These are phyloP conservation scores for Orchestia grillus DNA, from an alignment of 1,140 invertebrate genomes.

Conservation along the genomic window DNA sequence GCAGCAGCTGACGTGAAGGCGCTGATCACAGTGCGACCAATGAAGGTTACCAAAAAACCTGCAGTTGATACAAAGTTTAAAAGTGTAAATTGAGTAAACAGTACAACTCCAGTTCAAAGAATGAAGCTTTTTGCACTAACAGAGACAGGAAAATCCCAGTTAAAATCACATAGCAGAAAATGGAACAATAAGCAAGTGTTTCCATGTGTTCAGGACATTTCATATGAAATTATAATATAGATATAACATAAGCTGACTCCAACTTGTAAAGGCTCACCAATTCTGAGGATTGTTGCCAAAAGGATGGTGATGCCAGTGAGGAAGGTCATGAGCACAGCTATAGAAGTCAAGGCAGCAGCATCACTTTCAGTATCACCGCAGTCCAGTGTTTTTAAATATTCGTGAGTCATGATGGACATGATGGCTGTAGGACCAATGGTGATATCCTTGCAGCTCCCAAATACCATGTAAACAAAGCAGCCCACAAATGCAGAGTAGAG, in stretches of 20 bases:
- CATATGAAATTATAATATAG: background rate
- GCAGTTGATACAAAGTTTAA: conserved; percentile 60
- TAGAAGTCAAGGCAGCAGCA: conserved; percentile 80
- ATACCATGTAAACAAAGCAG: conserved; percentile 88
- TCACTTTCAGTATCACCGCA: background rate
- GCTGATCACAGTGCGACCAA: conserved; percentile 89
- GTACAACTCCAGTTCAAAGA: background rate
- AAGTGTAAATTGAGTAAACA: background rate
- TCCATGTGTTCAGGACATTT: background rate
- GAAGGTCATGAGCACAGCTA: conserved; percentile 84
- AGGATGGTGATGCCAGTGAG: conserved; percentile 83
- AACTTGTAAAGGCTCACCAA: conserved; percentile 75
- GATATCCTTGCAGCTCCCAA: conserved; percentile 92
- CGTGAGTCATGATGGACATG: conserved; percentile 84
- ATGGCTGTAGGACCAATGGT: conserved; percentile 91
- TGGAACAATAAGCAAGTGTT: background rate
- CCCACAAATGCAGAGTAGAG: conserved; percentile 94
- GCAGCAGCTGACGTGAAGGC: conserved; percentile 93
- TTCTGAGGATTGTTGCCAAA: conserved; percentile 82
- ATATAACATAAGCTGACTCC: background rate
- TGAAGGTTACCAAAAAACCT: conserved; percentile 95
- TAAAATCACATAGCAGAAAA: background rate
- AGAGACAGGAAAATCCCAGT: background rate
- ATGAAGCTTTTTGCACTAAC: background rate
- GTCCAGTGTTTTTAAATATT: conserved; percentile 72